Percentiles rank a stretch among this genome's conserved stretches.
Conservation (phyloP, 1,140 invertebrate genomes). For the Mesaphorura yosii region DNA sequence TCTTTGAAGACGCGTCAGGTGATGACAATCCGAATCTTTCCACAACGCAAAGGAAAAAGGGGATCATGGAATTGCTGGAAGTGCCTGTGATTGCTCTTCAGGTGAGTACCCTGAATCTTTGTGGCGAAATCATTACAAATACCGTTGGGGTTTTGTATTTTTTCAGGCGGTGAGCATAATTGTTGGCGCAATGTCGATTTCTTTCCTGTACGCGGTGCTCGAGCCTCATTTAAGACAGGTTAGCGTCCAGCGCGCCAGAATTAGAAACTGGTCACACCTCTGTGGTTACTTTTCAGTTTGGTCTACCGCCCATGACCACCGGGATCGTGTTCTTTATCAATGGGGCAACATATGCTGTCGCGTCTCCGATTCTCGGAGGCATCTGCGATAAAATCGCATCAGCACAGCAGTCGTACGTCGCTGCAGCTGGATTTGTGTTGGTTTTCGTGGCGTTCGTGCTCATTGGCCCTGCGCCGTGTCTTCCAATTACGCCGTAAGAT, state of each 20-base stretch:
- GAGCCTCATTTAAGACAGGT: constrained; percentile 68
- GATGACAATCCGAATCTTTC: no score
- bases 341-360: constrained; percentile 59
- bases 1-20: constrained; percentile 33
- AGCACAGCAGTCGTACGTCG: constrained; percentile 52
- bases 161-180: no score
- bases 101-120: constrained; percentile 58
- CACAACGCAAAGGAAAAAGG: no score
- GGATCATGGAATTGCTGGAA: constrained; percentile 56
- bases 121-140: no score
- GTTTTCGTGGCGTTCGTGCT: constrained; percentile 54
- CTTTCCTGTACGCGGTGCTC: constrained; percentile 61
- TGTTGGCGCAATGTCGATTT: no score
- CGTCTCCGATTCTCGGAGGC: constrained; percentile 59
- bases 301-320: constrained; percentile 51
- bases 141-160: no score
- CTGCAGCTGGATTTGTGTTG: constrained; percentile 52
- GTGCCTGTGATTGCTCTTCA: constrained; percentile 53
- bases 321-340: constrained; percentile 80
- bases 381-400: constrained; percentile 54
- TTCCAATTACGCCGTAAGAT: constrained; percentile 52
- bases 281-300: not conserved
- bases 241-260: constrained; percentile 4
- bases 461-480: constrained; percentile 61
- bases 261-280: not conserved